Percentiles rank a stretch among this genome's conserved stretches.
Evolutionary conservation across 2,797 vertebrate genomes (phyloP).

Genomic region (Oreortyx pictus): DNA sequence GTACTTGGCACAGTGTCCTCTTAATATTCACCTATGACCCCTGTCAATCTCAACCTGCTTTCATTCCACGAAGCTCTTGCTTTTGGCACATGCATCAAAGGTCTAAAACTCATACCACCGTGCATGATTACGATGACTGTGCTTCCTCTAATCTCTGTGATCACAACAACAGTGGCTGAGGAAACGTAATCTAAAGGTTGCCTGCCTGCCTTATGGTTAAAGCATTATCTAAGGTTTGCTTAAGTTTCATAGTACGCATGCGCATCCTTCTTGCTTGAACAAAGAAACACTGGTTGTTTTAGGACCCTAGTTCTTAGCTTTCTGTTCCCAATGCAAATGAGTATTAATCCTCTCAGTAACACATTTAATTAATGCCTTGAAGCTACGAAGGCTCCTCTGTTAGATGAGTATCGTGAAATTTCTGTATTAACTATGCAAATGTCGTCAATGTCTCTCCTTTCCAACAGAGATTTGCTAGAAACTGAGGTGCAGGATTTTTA

Average conservation of each 20-base stretch:
- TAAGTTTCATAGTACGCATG: neutral
- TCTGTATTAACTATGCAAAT: neutral
- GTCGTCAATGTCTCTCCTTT: neutral
- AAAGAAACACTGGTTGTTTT: neutral
- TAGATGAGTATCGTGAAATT: neutral
- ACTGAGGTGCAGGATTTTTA: neutral
- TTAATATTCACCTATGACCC: neutral
- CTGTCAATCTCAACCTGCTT: neutral
- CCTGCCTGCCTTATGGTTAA: neutral
- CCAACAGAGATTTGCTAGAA: neutral
- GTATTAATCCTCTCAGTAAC: neutral
- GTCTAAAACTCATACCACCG: neutral
- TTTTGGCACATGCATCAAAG: neutral
- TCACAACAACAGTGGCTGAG: neutral
- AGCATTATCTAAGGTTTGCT: neutral
- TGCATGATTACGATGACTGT: neutral
- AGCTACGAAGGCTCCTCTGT: neutral
- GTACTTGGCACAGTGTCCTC: neutral
- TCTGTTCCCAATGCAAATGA: neutral
- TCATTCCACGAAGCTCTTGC: neutral
- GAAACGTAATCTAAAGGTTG: neutral
- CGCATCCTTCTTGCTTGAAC: neutral
- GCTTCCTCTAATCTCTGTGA: neutral
- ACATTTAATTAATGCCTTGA: neutral
- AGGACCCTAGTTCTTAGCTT: neutral